Evolutionary conservation across 1,140 invertebrate genomes (phyloP).

Genomic region (Asbolus verrucosus): DNA sequence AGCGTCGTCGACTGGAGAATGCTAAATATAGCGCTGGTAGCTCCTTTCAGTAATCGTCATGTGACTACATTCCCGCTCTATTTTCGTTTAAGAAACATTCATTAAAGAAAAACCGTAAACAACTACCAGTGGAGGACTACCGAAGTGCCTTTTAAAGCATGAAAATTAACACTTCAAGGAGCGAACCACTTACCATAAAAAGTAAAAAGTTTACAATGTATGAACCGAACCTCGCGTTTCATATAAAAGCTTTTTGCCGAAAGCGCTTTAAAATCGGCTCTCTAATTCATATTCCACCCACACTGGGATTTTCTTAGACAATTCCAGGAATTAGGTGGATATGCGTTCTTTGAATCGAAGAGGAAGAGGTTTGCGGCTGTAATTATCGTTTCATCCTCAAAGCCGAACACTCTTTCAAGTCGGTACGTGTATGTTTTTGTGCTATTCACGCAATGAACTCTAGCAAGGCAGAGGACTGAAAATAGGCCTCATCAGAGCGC

Average conservation of each 20-base stretch:
- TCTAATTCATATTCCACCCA: slow-evolving; percentile 16
- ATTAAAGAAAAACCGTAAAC: slow-evolving; percentile 1
- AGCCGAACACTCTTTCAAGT: too few relatives aligned
- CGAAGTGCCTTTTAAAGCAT: not conserved
- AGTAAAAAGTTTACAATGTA: slow-evolving; percentile 10
- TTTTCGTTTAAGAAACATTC: slow-evolving; percentile 1
- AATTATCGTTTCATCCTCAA: too few relatives aligned
- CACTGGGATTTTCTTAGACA: not conserved
- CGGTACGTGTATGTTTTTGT: too few relatives aligned
- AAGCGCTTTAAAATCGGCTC: not conserved
- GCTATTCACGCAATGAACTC: too few relatives aligned
- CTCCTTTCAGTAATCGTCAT: too few relatives aligned
- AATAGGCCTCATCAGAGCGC: too few relatives aligned
- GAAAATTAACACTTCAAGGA: slow-evolving; percentile 2
- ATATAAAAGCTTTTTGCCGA: not conserved
- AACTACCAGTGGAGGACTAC: not conserved
- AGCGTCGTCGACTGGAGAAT: too few relatives aligned
- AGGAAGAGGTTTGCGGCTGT: too few relatives aligned
- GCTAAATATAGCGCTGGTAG: too few relatives aligned
- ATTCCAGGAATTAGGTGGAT: slow-evolving; percentile 1
- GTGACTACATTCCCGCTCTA: not conserved
- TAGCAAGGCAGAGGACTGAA: too few relatives aligned
- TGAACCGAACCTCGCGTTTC: too few relatives aligned
- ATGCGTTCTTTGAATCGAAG: slow-evolving; percentile 4
- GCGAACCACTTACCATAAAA: slow-evolving; percentile 19